phyloP scores from a whole-genome alignment of 2,113 vertebrate genomes.

The Cyphomyrus discorhynchus region DNA sequence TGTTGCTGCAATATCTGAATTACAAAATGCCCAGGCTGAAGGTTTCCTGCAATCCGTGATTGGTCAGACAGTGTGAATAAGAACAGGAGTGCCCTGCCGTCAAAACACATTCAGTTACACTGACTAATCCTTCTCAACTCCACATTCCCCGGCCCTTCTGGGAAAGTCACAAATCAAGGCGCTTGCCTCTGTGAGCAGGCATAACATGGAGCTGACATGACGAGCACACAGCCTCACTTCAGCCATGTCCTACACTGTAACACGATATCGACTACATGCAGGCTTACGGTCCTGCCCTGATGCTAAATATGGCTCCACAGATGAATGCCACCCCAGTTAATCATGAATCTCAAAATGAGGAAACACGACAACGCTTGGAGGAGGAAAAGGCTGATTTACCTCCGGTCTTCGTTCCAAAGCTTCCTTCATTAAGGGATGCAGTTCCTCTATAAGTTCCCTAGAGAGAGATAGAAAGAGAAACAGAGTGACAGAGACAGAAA shows the following conservation, averaged over 20 bases:
- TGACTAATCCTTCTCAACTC: neutral
- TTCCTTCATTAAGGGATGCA: constrained; percentile 97
- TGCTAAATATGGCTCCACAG: neutral
- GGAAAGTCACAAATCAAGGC: neutral
- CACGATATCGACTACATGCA: neutral
- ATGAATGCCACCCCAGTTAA: neutral
- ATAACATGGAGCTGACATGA: neutral
- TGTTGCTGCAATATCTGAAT: neutral
- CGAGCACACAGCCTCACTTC: neutral
- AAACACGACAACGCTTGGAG: neutral
- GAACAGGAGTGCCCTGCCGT: neutral
- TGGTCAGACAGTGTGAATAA: neutral
- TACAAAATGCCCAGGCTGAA: neutral
- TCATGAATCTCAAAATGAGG: neutral
- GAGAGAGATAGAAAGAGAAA: neutral
- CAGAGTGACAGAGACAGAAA: neutral
- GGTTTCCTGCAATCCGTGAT: neutral
- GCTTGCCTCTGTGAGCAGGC: neutral
- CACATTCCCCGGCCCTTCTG: neutral
- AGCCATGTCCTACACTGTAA: neutral
- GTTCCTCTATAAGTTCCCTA: constrained; percentile 96
- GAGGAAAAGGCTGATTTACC: constrained; percentile 56
- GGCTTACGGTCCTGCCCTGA: neutral
- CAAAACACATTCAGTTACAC: neutral
- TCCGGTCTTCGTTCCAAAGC: constrained; percentile 93